A percentile compares a stretch with the other conserved stretches of the same genome.
These are phyloP conservation scores for Ashinkailepas kermadecensis DNA, from an alignment of 2,888 invertebrate species.

Conservation along the genomic window DNA sequence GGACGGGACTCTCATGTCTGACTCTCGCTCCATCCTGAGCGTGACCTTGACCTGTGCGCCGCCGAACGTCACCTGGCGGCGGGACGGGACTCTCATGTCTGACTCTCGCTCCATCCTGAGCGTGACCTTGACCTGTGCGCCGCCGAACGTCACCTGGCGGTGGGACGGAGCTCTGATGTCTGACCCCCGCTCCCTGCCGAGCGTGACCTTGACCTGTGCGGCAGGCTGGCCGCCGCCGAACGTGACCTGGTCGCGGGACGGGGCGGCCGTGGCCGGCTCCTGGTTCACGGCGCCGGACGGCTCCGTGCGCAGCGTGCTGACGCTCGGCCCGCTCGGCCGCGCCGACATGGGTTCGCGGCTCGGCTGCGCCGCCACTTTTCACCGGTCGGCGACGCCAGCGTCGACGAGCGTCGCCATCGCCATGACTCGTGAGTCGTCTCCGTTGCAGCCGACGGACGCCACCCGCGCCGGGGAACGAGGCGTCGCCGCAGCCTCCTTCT, in stretches of 20 bases:
- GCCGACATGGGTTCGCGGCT: neutral
- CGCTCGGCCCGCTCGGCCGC: neutral
- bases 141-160: neutral
- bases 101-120: no score
- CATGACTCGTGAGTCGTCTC: neutral
- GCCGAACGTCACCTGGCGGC: neutral
- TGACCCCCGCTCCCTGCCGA: no score
- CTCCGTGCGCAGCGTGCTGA: neutral
- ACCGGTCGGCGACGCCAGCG: neutral
- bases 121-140: neutral
- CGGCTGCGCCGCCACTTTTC: neutral
- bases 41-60: neutral
- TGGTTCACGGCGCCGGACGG: neutral
- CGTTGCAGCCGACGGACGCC: no score
- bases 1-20: no score
- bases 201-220: neutral
- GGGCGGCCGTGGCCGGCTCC: neutral
- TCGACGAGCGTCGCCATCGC: neutral
- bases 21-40: no score
- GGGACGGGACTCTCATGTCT: no score
- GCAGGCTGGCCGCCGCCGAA: neutral
- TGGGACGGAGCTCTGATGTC: no score
- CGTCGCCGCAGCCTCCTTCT: no score
- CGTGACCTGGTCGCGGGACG: neutral
- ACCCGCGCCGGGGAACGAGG: no score